Base-by-base conservation (phyloP, 2,113 vertebrate genomes). In the Heloderma charlesbogerti region DNA sequence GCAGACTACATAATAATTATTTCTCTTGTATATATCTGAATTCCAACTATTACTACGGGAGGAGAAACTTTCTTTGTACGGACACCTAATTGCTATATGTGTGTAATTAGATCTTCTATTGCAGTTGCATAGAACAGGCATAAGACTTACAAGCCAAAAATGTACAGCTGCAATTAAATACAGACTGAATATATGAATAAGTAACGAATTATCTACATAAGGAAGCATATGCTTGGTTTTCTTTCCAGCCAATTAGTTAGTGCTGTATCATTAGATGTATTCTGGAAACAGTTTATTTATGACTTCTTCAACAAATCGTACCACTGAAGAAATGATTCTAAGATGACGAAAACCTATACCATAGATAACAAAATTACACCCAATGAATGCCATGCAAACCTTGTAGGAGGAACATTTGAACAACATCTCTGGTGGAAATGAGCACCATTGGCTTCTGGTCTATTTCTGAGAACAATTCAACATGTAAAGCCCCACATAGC, bases 221-320 rank as follows among this genome's bases (percentile, higher is more conserved):
- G 89, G 83, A 94, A 94, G 84, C 91, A 94, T 94, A 93, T 91
- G 88, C 71, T 95, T 93, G 91, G 78, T n/a, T 77, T 94, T 74
- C 86, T 93, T 95, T 89, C 87, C 94, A 88, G 74, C 92, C 69
- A 96, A 34, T 95, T 96, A 93, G 89, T 90, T 92, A 92, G 83
- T 93, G 72, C 63, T 31, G 74, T 84, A 88, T 92, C 94, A 86
- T 82, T 84, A 87, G 66, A 81, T 88, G 93, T 87, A 89, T 90
- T 91, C 90, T 88, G 88, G 91, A 91, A 75, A 94, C 89, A 91
- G 88, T 82, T 60, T 22, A 88, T 78, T 74, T 66, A 43, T 81
- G 66, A 86, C 7, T 81, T 81, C 4, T 72, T 57, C 48, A 31
- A 86, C 15, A 91, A 86, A 72, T 45, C 60, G 29, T 1, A 81